A percentile compares a stretch with the other conserved stretches of the same genome.
phyloP scores from a whole-genome alignment of 2,888 invertebrate genomes.

The Cephus spinipes region DNA sequence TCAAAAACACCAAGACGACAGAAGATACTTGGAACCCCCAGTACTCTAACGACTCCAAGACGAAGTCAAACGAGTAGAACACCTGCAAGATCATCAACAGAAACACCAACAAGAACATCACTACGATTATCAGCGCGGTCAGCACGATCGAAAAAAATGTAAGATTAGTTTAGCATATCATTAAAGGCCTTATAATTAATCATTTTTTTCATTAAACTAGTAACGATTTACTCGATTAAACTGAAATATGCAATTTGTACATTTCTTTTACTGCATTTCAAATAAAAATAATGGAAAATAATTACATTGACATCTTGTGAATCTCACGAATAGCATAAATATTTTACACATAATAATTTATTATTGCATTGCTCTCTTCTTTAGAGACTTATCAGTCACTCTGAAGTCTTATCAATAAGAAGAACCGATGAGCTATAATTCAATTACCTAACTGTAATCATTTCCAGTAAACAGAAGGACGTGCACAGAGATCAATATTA shows the following conservation, averaged over 20 bases:
- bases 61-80: conserved; percentile 8
- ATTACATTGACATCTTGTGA: not conserved
- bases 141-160: not conserved
- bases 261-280: not conserved
- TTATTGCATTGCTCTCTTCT: too few relatives aligned
- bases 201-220: not conserved
- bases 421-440: too few relatives aligned
- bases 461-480: too few relatives aligned
- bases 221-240: not conserved
- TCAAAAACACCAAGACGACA: not conserved
- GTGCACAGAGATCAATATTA: too few relatives aligned
- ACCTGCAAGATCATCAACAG: conserved; percentile 10
- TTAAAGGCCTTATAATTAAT: not conserved
- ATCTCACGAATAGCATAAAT: too few relatives aligned
- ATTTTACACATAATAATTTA: too few relatives aligned
- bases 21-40: conserved; percentile 11
- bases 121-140: conserved; percentile 17
- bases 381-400: too few relatives aligned
- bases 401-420: too few relatives aligned
- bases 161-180: not conserved
- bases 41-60: not conserved
- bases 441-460: too few relatives aligned
- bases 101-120: conserved; percentile 13
- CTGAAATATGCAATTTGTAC: too few relatives aligned
- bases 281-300: not conserved